Conservation (phyloP, 2,888 invertebrate species). For the Drosophila greeni region DNA sequence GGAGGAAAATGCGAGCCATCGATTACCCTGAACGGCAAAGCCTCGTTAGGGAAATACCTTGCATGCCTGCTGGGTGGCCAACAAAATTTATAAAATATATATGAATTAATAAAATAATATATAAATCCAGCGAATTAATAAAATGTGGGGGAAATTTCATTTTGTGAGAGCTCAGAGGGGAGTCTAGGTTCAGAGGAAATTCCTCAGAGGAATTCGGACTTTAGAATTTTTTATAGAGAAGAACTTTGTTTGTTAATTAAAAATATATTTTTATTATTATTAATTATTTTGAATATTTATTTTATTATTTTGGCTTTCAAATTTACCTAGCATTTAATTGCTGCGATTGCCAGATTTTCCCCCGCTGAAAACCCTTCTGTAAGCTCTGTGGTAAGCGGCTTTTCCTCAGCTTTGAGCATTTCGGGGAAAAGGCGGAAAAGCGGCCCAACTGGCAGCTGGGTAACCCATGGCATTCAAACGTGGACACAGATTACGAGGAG, state of each 20-base stretch:
- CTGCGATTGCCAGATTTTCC: background rate
- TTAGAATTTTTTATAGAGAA: too few species aligned
- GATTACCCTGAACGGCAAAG: background rate
- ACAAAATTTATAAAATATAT: too few species aligned
- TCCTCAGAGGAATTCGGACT: too few species aligned
- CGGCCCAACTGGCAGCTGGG: background rate
- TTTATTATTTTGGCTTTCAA: too few species aligned
- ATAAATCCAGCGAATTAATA: background rate
- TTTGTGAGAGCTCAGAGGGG: background rate
- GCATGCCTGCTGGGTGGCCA: background rate
- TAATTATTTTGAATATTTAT: too few species aligned
- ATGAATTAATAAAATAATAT: background rate
- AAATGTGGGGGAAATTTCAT: constrained; percentile 1
- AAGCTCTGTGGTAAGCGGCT: background rate
- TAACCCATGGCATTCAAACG: constrained; percentile 1
- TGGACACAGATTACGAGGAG: constrained; percentile 9
- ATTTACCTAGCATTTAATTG: background rate
- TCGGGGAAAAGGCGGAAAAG: background rate
- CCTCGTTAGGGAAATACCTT: background rate
- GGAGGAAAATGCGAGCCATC: constrained; percentile 6
- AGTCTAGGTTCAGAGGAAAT: background rate
- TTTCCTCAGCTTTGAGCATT: background rate
- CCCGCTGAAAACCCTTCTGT: too few species aligned
- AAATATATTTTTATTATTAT: too few species aligned
- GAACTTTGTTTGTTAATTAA: too few species aligned